Evolutionary conservation across 2,888 invertebrate species (phyloP).

Genomic region (Drosophila anomalata): DNA sequence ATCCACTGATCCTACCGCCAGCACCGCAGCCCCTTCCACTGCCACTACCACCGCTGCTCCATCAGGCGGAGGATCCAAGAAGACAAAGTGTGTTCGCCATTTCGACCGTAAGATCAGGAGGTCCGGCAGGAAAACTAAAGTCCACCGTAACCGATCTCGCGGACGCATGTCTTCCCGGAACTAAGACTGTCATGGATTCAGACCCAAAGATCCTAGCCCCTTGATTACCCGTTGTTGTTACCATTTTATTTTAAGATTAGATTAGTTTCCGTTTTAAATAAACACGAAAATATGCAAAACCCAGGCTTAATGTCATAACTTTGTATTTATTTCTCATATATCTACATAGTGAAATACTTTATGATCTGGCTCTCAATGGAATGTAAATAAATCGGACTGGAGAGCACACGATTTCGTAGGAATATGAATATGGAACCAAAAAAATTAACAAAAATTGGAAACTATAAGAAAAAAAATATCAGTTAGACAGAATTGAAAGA

Average conservation of each 20-base stretch:
- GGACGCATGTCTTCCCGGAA: neutral
- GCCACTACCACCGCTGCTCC: neutral
- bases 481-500: neutral
- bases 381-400: conserved; percentile 37
- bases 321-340: neutral
- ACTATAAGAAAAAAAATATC: neutral
- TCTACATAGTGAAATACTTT: conserved; percentile 45
- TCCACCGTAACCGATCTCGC: neutral
- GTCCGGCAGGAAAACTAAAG: too few species aligned
- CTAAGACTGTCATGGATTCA: neutral
- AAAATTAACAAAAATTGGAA: conserved; percentile 6
- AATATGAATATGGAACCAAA: conserved; percentile 12
- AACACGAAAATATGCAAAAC: too few species aligned
- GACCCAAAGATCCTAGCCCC: neutral
- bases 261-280: too few species aligned
- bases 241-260: neutral
- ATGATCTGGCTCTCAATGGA: conserved; percentile 48
- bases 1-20: neutral
- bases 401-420: conserved; percentile 25
- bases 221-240: neutral
- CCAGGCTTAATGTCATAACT: too few species aligned
- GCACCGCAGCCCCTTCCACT: neutral
- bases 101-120: too few species aligned
- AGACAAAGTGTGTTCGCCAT: too few species aligned
- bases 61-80: neutral